These are phyloP conservation scores for Tragelaphus imberbis DNA, from an alignment of 2,113 vertebrate genomes.

Conservation along the genomic window DNA sequence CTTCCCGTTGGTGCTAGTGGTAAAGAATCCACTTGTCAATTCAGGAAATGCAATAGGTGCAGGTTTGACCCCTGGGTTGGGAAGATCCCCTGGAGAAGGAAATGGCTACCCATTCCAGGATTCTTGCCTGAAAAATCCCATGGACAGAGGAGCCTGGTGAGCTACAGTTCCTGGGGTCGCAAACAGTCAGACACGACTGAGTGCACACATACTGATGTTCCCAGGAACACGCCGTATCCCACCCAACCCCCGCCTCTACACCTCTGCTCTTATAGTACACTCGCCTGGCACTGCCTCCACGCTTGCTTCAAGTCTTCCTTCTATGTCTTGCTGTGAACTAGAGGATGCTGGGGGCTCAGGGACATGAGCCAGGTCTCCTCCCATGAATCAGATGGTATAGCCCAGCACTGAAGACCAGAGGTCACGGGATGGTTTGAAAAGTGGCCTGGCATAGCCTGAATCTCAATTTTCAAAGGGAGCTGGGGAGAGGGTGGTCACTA, in stretches of 20 bases:
- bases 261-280: neutral
- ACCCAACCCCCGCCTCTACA: fast-evolving
- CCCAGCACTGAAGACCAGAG: neutral
- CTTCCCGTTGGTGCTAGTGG: neutral
- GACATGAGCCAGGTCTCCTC: neutral
- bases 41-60: neutral
- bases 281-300: fast-evolving
- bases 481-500: too few relatives aligned
- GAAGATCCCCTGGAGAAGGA: neutral
- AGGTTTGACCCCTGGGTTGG: neutral
- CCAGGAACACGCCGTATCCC: fast-evolving
- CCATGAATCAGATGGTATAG: neutral
- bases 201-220: neutral
- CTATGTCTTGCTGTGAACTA: neutral
- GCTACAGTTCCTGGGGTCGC: neutral
- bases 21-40: neutral
- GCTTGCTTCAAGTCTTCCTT: neutral
- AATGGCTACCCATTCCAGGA: neutral
- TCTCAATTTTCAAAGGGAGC: neutral
- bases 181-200: neutral
- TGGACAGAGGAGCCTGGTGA: neutral
- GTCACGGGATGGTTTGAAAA: neutral
- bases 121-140: neutral
- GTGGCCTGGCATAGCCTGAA: neutral
- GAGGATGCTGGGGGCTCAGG: too few relatives aligned